These are phyloP conservation scores for Ostrea denselamellosa DNA, from an alignment of 1,140 invertebrate genomes.

Conservation along the genomic window DNA sequence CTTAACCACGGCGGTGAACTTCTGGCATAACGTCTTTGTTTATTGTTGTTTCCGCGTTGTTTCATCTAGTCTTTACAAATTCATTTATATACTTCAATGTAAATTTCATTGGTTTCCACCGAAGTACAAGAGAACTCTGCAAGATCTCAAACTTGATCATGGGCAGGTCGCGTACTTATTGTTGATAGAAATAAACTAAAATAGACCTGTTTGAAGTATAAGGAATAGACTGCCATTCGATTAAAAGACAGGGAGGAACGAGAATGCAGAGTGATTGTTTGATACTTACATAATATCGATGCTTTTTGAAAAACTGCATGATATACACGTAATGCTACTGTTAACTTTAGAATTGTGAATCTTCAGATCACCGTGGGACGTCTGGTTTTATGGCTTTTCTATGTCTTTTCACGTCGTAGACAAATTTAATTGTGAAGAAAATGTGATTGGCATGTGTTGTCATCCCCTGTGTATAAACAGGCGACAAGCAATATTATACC, in stretches of 20 bases:
- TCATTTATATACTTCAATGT: not conserved
- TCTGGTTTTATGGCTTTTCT: not conserved
- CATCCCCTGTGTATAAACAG: not conserved
- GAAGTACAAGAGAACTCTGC: slow-evolving; percentile 11
- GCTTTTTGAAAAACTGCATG: no score
- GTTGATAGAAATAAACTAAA: not conserved
- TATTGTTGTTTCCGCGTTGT: slow-evolving; percentile 4
- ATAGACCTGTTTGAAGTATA: not conserved
- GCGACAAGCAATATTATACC: not conserved
- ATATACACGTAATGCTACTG: not conserved
- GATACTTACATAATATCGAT: not conserved
- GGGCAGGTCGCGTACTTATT: not conserved
- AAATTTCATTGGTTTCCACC: not conserved
- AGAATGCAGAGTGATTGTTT: not conserved
- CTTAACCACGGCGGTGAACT: slow-evolving; percentile 6
- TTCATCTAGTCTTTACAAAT: not conserved
- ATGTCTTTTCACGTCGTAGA: not conserved
- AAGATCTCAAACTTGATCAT: not conserved
- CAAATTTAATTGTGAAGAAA: not conserved
- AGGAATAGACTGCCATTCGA: not conserved
- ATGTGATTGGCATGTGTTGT: not conserved
- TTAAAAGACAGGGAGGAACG: not conserved
- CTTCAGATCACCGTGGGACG: not conserved
- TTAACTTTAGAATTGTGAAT: no score
- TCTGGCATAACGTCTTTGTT: not conserved